phyloP scores from a whole-genome alignment of 2,888 invertebrate species.

The Protodeltote pygarga region DNA sequence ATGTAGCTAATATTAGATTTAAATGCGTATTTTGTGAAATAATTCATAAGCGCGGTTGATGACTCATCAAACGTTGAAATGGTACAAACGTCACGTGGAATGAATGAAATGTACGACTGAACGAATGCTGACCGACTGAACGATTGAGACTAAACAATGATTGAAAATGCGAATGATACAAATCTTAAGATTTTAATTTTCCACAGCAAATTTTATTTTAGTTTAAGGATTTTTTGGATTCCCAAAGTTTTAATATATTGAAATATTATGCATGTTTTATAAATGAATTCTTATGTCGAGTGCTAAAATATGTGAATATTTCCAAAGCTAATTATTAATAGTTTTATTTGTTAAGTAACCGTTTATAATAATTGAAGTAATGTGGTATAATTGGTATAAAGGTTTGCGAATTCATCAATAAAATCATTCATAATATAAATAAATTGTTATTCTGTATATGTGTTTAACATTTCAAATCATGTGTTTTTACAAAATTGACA shows the following conservation, averaged over 20 bases:
- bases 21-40: slow-evolving; percentile 10
- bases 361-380: slow-evolving; percentile 11
- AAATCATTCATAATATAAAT: too few species aligned
- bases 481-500: slow-evolving; percentile 3
- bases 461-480: neutral
- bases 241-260: slow-evolving; percentile 8
- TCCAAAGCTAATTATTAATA: slow-evolving; percentile 52
- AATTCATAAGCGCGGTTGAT: slow-evolving; percentile 24
- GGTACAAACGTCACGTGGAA: slow-evolving; percentile 39
- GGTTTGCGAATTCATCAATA: too few species aligned
- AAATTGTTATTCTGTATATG: too few species aligned
- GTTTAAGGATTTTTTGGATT: slow-evolving; percentile 2
- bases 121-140: slow-evolving; percentile 36
- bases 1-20: slow-evolving; percentile 23
- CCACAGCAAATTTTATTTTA: slow-evolving; percentile 3
- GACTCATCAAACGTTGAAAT: slow-evolving; percentile 19
- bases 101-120: slow-evolving; percentile 21
- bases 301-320: slow-evolving; percentile 43
- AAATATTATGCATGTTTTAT: slow-evolving; percentile 9
- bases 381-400: slow-evolving; percentile 11
- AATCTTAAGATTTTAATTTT: slow-evolving; percentile 17
- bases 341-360: slow-evolving; percentile 39
- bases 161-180: slow-evolving; percentile 17
- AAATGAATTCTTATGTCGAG: slow-evolving; percentile 20
- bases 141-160: slow-evolving; percentile 11